phyloP scores from a whole-genome alignment of 2,888 invertebrate genomes.

The Neoaliturus tenellus region DNA sequence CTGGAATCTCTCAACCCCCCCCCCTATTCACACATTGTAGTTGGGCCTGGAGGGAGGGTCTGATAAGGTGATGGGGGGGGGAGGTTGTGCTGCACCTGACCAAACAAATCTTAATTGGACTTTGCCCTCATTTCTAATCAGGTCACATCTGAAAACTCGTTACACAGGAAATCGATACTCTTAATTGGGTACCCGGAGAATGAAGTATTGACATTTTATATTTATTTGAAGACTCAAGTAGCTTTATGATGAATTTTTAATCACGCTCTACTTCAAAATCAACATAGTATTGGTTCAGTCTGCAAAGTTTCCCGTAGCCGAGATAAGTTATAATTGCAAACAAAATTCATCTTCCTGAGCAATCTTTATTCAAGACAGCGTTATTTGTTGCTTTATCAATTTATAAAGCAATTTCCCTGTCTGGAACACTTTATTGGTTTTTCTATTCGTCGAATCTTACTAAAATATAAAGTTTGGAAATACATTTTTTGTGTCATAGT shows the following conservation, averaged over 20 bases:
- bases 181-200: neutral
- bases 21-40: neutral
- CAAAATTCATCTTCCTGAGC: conserved; percentile 33
- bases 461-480: too few relatives aligned
- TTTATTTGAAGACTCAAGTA: neutral
- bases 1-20: neutral
- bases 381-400: conserved; percentile 11
- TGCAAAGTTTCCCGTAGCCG: neutral
- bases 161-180: neutral
- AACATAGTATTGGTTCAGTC: conserved; percentile 10
- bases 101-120: conserved; percentile 22
- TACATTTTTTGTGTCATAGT: too few relatives aligned
- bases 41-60: too few relatives aligned
- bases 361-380: conserved; percentile 21
- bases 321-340: conserved; percentile 34
- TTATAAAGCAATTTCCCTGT: neutral
- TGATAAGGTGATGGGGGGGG: too few relatives aligned
- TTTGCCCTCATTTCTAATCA: conserved; percentile 12
- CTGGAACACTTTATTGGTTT: neutral
- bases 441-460: neutral
- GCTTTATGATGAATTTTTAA: conserved; percentile 5
- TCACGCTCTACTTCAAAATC: conserved; percentile 10
- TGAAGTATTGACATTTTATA: neutral
- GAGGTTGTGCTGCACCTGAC: neutral
- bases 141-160: conserved; percentile 1